phyloP scores from a whole-genome alignment of 2,113 vertebrate genomes.

The chimpanzee (Pan troglodytes) region NHGRI_mPanTro3-v2.1_pri NC_072422.2:31605501-31606000 shows the following conservation, averaged over 20 bases:
- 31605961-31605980: neutral
- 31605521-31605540: neutral
- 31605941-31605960: neutral
- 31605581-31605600: neutral
- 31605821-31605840: neutral
- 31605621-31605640: neutral
- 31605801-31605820: neutral
- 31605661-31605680: too few species aligned
- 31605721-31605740: neutral
- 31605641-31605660: neutral
- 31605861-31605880: neutral
- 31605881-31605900: neutral
- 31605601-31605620: too few species aligned
- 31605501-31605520: too few species aligned
- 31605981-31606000: neutral
- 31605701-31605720: neutral
- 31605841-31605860: neutral
- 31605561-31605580: neutral
- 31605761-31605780: neutral
- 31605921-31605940: neutral
- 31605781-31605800: neutral
- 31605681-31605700: too few species aligned
- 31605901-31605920: neutral
- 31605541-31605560: neutral
- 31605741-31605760: neutral